Conservation (phyloP, 2,888 invertebrate species). For the Entomobrya multifasciata region DNA sequence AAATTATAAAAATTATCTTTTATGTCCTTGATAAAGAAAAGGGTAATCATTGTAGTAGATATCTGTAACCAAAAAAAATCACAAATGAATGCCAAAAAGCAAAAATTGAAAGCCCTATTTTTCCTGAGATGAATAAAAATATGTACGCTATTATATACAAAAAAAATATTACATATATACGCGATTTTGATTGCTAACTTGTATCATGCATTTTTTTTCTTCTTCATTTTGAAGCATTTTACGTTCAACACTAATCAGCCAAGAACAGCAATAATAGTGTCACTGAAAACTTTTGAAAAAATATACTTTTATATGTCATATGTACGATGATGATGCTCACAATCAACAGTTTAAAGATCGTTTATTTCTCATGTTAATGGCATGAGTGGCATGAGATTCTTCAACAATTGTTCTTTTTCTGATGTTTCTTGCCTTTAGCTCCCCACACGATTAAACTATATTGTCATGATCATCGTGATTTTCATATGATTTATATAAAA, state of each 20-base stretch:
- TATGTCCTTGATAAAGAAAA: constrained; percentile 59
- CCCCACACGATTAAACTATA: constrained; percentile 66
- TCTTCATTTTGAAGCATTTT: too few species aligned
- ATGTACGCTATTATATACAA: constrained; percentile 6
- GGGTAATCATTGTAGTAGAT: constrained; percentile 32
- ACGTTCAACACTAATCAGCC: background rate
- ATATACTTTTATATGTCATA: background rate
- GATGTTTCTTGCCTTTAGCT: constrained; percentile 58
- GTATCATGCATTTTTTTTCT: background rate
- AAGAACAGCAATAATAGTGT: background rate
- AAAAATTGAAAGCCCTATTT: constrained; percentile 63
- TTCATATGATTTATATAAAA: constrained; percentile 43
- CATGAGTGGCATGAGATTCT: too few species aligned
- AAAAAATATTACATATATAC: background rate
- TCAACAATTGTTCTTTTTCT: background rate
- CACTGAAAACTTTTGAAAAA: background rate
- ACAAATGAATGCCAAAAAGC: constrained; percentile 64
- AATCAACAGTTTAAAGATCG: too few species aligned
- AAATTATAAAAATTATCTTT: background rate
- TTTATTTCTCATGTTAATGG: too few species aligned
- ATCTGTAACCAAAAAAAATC: constrained; percentile 46
- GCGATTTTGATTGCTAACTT: background rate
- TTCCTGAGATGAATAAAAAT: constrained; percentile 68
- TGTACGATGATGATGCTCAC: too few species aligned
- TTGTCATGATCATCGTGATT: constrained; percentile 73